Evolutionary conservation across 2,797 vertebrate genomes (phyloP).

Genomic region (Rhynchonycteris naso): DNA sequence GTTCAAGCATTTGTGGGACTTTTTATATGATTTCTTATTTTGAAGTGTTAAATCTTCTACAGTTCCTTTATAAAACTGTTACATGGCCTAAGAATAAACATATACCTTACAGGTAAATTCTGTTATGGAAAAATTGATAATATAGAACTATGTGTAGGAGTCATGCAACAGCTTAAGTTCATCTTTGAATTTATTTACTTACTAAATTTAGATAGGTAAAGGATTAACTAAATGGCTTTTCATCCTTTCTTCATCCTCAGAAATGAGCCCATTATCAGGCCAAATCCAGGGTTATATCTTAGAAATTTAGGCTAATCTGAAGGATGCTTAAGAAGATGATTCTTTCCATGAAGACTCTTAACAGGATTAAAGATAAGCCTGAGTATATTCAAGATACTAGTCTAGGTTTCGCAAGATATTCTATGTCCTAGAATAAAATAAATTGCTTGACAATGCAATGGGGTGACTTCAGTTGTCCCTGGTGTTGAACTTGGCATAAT

Average conservation of each 20-base stretch:
- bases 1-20: not conserved
- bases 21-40: slow-evolving; percentile 7
- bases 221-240: not conserved
- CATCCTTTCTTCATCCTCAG: not conserved
- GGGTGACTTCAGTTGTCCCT: not conserved
- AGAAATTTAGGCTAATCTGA: not conserved
- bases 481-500: not conserved
- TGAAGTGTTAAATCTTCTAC: not conserved
- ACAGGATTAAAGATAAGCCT: not conserved
- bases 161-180: not conserved
- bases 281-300: not conserved
- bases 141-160: not conserved
- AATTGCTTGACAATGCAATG: not conserved
- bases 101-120: not conserved
- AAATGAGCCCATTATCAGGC: not conserved
- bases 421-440: not conserved
- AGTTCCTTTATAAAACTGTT: slow-evolving; percentile 18
- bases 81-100: not conserved
- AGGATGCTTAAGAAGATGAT: not conserved
- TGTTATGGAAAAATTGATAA: not conserved
- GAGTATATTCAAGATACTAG: not conserved
- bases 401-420: not conserved
- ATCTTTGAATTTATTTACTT: not conserved
- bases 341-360: not conserved
- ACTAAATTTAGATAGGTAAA: not conserved